phyloP scores from a whole-genome alignment of 2,888 invertebrate species.

The Rhorus exstirpatorius region DNA sequence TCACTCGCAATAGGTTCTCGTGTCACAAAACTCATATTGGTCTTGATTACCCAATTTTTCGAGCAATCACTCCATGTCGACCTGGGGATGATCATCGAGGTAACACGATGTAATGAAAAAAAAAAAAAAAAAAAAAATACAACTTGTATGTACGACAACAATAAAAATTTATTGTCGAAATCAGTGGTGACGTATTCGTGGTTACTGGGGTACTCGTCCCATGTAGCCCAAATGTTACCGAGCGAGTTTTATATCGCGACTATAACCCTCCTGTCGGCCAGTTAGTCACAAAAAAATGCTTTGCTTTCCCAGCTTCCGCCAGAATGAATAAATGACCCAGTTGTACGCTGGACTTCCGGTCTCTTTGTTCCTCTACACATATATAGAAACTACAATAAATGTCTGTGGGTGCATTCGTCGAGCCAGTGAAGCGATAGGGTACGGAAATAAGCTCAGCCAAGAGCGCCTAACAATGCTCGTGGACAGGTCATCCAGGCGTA shows the following conservation, averaged over 20 bases:
- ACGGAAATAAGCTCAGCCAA: constrained; percentile 8
- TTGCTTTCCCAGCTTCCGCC: constrained; percentile 51
- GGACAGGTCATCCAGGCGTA: constrained; percentile 30
- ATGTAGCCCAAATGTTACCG: constrained; percentile 35
- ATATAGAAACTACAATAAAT: constrained; percentile 21
- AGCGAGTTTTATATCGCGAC: constrained; percentile 63
- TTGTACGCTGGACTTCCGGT: constrained; percentile 58
- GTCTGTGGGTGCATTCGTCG: constrained; percentile 5
- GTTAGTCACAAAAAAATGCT: constrained; percentile 59
- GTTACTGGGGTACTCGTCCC: constrained; percentile 14
- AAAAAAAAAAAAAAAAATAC: background rate
- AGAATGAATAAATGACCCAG: constrained; percentile 58
- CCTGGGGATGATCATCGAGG: background rate
- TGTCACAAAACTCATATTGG: too few relatives aligned
- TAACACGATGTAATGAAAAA: background rate
- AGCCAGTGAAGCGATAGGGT: constrained; percentile 29
- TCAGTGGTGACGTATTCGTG: constrained; percentile 12
- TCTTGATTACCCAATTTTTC: too few relatives aligned
- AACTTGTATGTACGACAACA: background rate
- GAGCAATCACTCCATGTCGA: background rate
- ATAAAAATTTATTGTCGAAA: constrained; percentile 4
- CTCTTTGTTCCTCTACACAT: background rate
- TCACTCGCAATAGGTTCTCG: too few relatives aligned
- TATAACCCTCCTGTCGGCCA: constrained; percentile 43
- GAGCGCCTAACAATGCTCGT: background rate